phyloP scores from a whole-genome alignment of 2,888 invertebrate genomes.

The Elmis aenea region DNA sequence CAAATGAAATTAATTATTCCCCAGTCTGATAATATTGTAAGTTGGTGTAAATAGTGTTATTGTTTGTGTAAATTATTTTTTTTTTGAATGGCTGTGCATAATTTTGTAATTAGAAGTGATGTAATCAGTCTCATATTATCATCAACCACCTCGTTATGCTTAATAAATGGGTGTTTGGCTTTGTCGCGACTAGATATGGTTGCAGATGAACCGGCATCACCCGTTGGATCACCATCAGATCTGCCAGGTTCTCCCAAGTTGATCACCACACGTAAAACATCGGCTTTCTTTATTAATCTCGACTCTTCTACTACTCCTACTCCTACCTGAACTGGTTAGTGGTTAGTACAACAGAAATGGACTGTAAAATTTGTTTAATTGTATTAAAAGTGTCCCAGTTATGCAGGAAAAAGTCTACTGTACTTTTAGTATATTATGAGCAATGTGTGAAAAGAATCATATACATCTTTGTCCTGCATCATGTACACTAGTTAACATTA shows the following conservation, averaged over 20 bases:
- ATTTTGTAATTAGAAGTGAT: too few relatives aligned
- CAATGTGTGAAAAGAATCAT: too few relatives aligned
- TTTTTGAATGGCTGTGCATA: too few relatives aligned
- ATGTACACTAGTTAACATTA: conserved; percentile 5
- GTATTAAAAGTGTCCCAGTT: too few relatives aligned
- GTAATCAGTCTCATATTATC: too few relatives aligned
- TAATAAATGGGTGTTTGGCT: too few relatives aligned
- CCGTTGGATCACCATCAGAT: conserved; percentile 29
- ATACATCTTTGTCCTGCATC: conserved; percentile 9
- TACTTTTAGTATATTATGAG: too few relatives aligned
- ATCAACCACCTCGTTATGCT: too few relatives aligned
- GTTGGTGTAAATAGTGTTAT: too few relatives aligned
- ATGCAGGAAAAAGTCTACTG: conserved; percentile 7
- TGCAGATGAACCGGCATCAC: conserved; percentile 33
- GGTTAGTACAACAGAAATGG: conserved; percentile 6
- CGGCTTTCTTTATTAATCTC: conserved; percentile 37
- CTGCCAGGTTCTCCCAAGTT: conserved; percentile 33
- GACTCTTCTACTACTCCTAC: conserved; percentile 39
- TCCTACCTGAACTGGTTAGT: conserved; percentile 31
- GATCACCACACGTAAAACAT: conserved; percentile 32
- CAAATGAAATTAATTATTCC: too few relatives aligned
- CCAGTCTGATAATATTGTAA: too few relatives aligned
- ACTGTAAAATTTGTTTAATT: conserved; percentile 8
- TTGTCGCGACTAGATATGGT: conserved; percentile 19
- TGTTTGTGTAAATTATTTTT: too few relatives aligned